Conservation (phyloP, 1,140 invertebrate species). For the Phocides pigmalion region DNA sequence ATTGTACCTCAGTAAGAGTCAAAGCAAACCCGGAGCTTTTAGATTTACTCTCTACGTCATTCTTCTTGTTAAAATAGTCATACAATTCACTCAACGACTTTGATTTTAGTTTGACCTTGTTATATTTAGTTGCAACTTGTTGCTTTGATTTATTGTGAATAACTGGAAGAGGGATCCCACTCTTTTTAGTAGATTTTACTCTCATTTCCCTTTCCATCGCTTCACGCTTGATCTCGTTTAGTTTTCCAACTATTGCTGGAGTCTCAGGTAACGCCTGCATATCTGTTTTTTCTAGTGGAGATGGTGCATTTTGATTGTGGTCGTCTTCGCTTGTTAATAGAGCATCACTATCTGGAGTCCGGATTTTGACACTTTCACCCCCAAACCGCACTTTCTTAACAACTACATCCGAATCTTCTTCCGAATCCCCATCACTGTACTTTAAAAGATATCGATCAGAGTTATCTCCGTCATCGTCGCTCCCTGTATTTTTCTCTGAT, state of each 20-base stretch:
- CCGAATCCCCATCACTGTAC: conserved; percentile 84
- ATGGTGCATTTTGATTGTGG: conserved; percentile 46
- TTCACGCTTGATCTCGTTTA: conserved; percentile 68
- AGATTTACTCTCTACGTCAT: conserved; percentile 48
- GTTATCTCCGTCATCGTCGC: conserved; percentile 80
- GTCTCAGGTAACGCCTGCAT: conserved; percentile 50
- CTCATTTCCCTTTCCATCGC: conserved; percentile 49
- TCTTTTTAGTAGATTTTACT: conserved; percentile 54
- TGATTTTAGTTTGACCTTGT: conserved; percentile 72
- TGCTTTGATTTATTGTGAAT: conserved; percentile 60
- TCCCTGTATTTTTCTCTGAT: conserved; percentile 70
- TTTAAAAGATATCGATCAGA: conserved; percentile 81
- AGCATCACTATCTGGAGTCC: conserved; percentile 92
- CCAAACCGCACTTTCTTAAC: conserved; percentile 90
- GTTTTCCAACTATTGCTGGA: conserved; percentile 61
- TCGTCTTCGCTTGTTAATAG: conserved; percentile 82
- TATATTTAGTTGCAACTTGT: conserved; percentile 45
- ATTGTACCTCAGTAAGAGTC: conserved; percentile 66
- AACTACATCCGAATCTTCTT: conserved; percentile 84
- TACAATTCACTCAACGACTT: conserved; percentile 81
- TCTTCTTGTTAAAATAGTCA: conserved; percentile 79
- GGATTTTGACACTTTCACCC: conserved; percentile 91
- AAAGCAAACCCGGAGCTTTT: conserved; percentile 67
- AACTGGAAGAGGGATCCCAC: conserved; percentile 74
- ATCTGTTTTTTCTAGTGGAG: conserved; percentile 46